Evolutionary conservation across 2,888 invertebrate genomes (phyloP).

Genomic region (Brachypterus glaber): DNA sequence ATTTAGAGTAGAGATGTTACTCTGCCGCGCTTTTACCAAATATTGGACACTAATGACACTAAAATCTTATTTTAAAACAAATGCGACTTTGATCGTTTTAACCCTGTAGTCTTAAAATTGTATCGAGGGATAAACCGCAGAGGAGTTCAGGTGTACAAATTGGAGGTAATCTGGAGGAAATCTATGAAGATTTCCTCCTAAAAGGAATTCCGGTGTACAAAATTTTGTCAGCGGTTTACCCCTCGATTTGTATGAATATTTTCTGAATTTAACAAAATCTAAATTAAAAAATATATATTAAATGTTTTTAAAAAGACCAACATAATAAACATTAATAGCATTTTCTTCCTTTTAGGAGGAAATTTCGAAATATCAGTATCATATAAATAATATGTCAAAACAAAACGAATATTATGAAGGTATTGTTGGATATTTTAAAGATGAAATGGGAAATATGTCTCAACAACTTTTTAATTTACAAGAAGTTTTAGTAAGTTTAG

Average conservation of each 20-base stretch:
- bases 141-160: too few relatives aligned
- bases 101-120: constrained; percentile 1
- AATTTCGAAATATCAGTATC: constrained; percentile 9
- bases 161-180: too few relatives aligned
- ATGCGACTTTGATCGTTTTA: constrained; percentile 7
- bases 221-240: too few relatives aligned
- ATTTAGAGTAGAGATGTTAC: too few relatives aligned
- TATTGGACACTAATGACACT: too few relatives aligned
- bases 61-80: neutral
- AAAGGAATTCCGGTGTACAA: too few relatives aligned
- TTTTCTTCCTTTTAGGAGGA: constrained; percentile 19
- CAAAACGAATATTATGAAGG: constrained; percentile 31
- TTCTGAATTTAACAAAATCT: neutral
- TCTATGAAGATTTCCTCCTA: too few relatives aligned
- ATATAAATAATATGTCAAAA: constrained; percentile 24
- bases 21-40: too few relatives aligned
- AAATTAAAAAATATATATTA: neutral
- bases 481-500: constrained; percentile 32
- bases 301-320: neutral
- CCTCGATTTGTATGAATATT: too few relatives aligned
- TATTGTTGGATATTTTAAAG: constrained; percentile 29
- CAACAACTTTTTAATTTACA: constrained; percentile 31
- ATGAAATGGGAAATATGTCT: constrained; percentile 31
- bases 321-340: constrained; percentile 1
- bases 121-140: constrained; percentile 1